phyloP scores from a whole-genome alignment of 2,797 vertebrate species.

The Falco berigora region DNA sequence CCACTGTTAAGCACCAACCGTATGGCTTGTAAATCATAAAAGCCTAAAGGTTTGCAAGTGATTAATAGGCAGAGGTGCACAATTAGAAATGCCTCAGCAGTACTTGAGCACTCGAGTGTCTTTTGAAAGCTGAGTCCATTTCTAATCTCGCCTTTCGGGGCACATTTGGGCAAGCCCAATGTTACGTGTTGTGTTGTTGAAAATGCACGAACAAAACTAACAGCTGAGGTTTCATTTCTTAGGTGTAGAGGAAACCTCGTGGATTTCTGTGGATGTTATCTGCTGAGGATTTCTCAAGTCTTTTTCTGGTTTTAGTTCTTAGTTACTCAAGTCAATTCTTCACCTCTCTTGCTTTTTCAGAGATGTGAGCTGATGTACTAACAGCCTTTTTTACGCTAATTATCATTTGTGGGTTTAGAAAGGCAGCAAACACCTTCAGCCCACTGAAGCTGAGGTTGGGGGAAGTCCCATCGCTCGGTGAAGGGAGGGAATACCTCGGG shows the following conservation, averaged over 20 bases:
- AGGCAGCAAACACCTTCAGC: neutral
- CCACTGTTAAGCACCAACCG: neutral
- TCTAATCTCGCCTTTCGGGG: neutral
- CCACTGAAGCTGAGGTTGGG: neutral
- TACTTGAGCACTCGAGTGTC: neutral
- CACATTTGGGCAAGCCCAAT: neutral
- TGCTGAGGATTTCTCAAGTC: neutral
- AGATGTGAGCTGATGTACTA: neutral
- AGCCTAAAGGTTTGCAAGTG: neutral
- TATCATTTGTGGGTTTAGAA: neutral
- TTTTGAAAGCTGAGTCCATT: neutral
- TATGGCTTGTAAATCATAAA: constrained; percentile 25
- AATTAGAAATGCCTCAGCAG: neutral
- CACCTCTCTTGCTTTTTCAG: neutral
- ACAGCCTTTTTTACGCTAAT: neutral
- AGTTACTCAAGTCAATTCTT: neutral
- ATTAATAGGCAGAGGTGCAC: neutral
- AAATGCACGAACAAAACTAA: neutral
- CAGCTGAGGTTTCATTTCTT: neutral
- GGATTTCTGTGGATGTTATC: neutral
- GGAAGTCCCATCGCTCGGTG: neutral
- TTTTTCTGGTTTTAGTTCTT: neutral
- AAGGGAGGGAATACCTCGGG: rapidly evolving
- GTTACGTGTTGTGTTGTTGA: rapidly evolving
- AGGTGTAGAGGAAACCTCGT: neutral